These are phyloP conservation scores for Dynastes maya DNA, from an alignment of 2,888 invertebrate species.

Conservation along the genomic window DNA sequence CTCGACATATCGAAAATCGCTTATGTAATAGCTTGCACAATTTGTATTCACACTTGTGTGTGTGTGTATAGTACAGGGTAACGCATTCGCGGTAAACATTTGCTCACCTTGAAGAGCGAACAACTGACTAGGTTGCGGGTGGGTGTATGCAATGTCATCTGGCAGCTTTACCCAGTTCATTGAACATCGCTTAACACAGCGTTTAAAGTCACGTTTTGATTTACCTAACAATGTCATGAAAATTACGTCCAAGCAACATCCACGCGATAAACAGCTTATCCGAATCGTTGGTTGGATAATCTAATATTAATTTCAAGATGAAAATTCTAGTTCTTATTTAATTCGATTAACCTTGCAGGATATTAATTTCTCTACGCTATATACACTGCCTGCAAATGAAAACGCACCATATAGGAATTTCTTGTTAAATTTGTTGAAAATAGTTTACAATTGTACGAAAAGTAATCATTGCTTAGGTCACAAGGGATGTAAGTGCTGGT, in stretches of 20 bases:
- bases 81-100: conserved; percentile 32
- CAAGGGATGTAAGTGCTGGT: no score
- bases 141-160: conserved; percentile 46
- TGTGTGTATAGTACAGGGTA: not conserved
- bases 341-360: no score
- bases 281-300: no score
- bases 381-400: no score
- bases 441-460: no score
- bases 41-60: not conserved
- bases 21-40: conserved; percentile 39
- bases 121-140: conserved; percentile 30
- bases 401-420: no score
- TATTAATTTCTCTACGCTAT: no score
- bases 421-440: no score
- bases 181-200: conserved; percentile 39
- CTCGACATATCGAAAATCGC: conserved; percentile 10
- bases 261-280: not conserved
- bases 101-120: conserved; percentile 30
- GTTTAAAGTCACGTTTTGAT: conserved; percentile 30
- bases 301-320: not conserved
- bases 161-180: conserved; percentile 44
- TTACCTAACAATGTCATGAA: conserved; percentile 31
- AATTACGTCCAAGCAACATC: not conserved
- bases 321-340: not conserved
- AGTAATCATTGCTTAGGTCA: no score